Evolutionary conservation across 2,797 vertebrate species (phyloP), one percentile per base, ranked within the genome.

Genomic region (Tenualosa thibaudeaui): DNA sequence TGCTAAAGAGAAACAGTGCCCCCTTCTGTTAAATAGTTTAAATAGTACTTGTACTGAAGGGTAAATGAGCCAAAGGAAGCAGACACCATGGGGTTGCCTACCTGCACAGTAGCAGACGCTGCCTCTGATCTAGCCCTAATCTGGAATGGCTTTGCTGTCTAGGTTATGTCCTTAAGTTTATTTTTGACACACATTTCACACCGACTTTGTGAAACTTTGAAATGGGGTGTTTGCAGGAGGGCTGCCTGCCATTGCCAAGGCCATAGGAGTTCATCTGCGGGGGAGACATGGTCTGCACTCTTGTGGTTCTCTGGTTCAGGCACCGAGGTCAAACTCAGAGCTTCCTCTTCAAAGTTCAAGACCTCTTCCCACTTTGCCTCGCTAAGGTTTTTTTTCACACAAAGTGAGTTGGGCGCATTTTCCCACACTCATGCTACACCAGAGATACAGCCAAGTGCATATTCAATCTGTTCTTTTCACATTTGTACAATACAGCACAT

Each of bases 1-100:
- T 85, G 40, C 31, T 81, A 54, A 86, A 82, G 83, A 62, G 53
- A 81, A 83, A 84, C 84, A 84, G 83, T 83, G 81, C 86, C 87
- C 54, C 86, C 89, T 82, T 51, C 71, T 87, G 88, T 65, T 31
- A 26, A 40, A 62, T 10, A 13, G 6, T 43, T 78, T n/a, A n/a
- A n/a, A n/a, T n/a, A n/a, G 40, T 15, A 43, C 46, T 40, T 78
- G 37, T 40, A 78, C 19, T 19, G 71, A 17, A 46, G 71, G 17
- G 71, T 43, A 81, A 87, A 46, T 84, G 84, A 83, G 84, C 71
- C 83, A 88, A 22, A n/a, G 37, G 50, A 51, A 88, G 68, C 31
- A 12, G 37, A 78, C 71, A n/a, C 37, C 1, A 17, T 75, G 31
- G 71, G 71, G 71, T 46, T 40, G 71, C 40, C 2, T 43, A 43